These are phyloP conservation scores for Ophthalmolycus amberensis DNA, from an alignment of 2,113 vertebrate species.

Conservation along the genomic window DNA sequence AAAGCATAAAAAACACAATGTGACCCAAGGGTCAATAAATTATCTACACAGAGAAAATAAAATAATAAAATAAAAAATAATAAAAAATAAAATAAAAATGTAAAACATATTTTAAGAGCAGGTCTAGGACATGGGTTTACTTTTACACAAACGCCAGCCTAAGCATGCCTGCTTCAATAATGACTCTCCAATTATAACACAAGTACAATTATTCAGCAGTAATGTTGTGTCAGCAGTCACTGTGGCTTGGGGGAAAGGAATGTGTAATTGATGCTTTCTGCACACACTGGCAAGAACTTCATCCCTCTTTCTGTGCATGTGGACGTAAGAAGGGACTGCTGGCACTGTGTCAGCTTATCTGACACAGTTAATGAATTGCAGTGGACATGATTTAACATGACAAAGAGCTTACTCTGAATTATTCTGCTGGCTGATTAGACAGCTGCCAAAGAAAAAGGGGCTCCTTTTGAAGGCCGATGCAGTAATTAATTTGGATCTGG, in stretches of 20 bases:
- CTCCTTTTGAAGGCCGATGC: conserved; percentile 1
- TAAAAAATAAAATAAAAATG: too few species aligned
- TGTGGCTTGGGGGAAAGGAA: conserved; percentile 37
- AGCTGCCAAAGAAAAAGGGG: conserved; percentile 5
- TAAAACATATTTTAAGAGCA: too few species aligned
- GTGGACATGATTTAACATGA: conserved; percentile 57
- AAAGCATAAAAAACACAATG: too few species aligned
- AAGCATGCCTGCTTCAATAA: conserved; percentile 38
- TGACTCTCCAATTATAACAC: conserved; percentile 42
- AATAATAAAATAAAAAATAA: too few species aligned
- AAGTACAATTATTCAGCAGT: conserved; percentile 60
- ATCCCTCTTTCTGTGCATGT: conserved; percentile 6
- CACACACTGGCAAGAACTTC: conserved; percentile 24
- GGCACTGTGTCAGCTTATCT: conserved; percentile 23
- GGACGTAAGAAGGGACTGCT: conserved; percentile 10
- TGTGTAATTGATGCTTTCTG: conserved; percentile 59
- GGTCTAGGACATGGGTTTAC: too few species aligned
- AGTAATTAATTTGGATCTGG: conserved; percentile 31
- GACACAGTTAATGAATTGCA: conserved; percentile 44
- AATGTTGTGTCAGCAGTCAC: conserved; percentile 59
- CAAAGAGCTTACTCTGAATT: conserved; percentile 55
- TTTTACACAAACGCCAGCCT: too few species aligned
- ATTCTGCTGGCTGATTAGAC: conserved; percentile 36
- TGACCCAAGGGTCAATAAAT: too few species aligned
- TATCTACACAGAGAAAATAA: too few species aligned